Evolutionary conservation across 2,888 invertebrate species (phyloP), one percentile per base, ranked within the genome.

Genomic region (Agonopterix arenella): DNA sequence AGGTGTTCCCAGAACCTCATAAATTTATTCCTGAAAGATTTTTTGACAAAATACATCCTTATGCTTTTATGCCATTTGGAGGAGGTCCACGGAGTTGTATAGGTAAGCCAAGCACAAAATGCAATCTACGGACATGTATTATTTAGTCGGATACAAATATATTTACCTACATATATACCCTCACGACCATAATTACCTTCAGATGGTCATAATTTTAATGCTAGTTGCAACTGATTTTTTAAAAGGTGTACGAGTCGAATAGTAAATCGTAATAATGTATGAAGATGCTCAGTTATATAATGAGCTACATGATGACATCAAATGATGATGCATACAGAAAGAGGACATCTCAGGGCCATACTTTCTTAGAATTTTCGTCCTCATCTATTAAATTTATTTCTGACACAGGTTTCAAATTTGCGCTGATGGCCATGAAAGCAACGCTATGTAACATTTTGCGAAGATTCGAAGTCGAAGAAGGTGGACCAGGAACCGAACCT

Each of bases 1-100:
- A 70, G 11, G 43, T 43, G 10, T 43, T 63, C 43, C 59, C 62
- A 0, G 64, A 69, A 47, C 68, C 68, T 3, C 61, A 68, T 40
- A 64, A 60, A 54, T 72, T 57, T 45, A 53, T 59, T 4, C 69
- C 70, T 0, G 68, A 70, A 7, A 62, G 70, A 47, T 70, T 70
- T 53, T 58, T 59, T 10, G 56, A 56, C 11, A 55, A 58, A 28
- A 58, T 67, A 54, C 68, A 65, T 46, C 57, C 62, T 36, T 66
- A 60, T 49, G 62, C 64, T 2, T 69, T 66, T 45, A 56, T 66
- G 4, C 69, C 70, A 1, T 71, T 71, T 48, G 69, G 71, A 45
- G 66, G 67, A 28, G 71, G 71, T 4, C 71, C 70, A 4, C 61
- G 71, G 16, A 69, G 62, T 47, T 71, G 71, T 52, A 61, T 71